phyloP scores from a whole-genome alignment of 2,888 invertebrate species.

The Hirtodrosophila confusa region DNA sequence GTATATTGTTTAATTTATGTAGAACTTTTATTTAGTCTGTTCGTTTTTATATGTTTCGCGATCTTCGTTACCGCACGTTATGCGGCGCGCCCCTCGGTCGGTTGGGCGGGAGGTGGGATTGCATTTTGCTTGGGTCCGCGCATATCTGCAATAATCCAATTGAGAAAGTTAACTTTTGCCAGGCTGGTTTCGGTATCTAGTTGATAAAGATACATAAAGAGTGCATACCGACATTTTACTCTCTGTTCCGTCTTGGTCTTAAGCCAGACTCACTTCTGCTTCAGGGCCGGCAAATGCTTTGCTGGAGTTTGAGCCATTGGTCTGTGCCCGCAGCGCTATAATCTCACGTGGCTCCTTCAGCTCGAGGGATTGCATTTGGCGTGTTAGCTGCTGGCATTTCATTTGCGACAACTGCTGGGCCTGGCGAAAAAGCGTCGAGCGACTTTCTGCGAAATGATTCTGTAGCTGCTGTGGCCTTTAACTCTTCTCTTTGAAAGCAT shows the following conservation, averaged over 20 bases:
- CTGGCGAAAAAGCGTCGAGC: too few relatives aligned
- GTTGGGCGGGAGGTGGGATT: too few relatives aligned
- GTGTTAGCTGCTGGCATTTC: slow-evolving; percentile 57
- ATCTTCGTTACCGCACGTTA: too few relatives aligned
- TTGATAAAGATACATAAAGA: slow-evolving; percentile 6
- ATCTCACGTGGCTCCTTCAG: slow-evolving; percentile 73
- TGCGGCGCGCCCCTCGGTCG: too few relatives aligned
- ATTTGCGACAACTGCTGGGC: slow-evolving; percentile 45
- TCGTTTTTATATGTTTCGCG: too few relatives aligned
- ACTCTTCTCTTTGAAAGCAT: slow-evolving; percentile 54
- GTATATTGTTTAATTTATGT: too few relatives aligned
- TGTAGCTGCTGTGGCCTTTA: slow-evolving; percentile 53
- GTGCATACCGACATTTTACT: too few relatives aligned
- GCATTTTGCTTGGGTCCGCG: slow-evolving; percentile 96
- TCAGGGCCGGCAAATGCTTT: slow-evolving; percentile 4
- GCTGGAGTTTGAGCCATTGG: slow-evolving; percentile 34
- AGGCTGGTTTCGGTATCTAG: slow-evolving; percentile 85
- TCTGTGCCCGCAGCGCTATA: slow-evolving; percentile 53
- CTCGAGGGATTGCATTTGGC: slow-evolving; percentile 64
- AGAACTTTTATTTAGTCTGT: too few relatives aligned
- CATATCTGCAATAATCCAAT: slow-evolving; percentile 98
- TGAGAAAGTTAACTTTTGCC: slow-evolving; percentile 94
- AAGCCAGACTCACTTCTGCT: slow-evolving; percentile 23
- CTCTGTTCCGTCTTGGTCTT: too few relatives aligned
- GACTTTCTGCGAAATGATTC: slow-evolving; percentile 41